Conservation (phyloP, 2,888 invertebrate species). For the Omphaloscelis lunosa region DNA sequence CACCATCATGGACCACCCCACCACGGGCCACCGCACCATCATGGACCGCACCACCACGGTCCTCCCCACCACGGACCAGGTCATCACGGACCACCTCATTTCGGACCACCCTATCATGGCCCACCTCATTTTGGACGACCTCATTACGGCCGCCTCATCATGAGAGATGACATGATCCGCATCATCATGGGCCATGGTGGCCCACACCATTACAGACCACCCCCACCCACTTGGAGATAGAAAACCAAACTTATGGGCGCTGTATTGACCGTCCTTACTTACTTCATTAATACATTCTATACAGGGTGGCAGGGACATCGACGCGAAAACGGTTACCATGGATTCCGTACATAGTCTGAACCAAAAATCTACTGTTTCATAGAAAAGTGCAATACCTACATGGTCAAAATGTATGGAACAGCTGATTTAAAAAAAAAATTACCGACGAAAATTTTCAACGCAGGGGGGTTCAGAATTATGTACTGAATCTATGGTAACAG, state of each 20-base stretch:
- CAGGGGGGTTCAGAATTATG: no score
- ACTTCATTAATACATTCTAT: slow-evolving; percentile 19
- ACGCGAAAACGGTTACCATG: no score
- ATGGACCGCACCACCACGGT: slow-evolving; percentile 36
- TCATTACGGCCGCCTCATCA: slow-evolving; percentile 40
- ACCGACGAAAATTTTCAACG: no score
- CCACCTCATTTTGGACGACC: background rate
- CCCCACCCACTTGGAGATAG: slow-evolving; percentile 47
- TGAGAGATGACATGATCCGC: no score
- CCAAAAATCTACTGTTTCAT: no score
- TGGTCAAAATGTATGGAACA: no score
- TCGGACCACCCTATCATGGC: slow-evolving; percentile 14
- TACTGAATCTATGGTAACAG: no score
- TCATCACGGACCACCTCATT: slow-evolving; percentile 33
- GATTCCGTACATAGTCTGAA: no score
- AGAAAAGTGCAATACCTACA: no score
- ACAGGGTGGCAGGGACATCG: no score
- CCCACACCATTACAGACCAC: slow-evolving; percentile 40
- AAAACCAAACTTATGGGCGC: no score
- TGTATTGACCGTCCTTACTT: background rate
- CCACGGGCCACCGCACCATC: slow-evolving; percentile 31
- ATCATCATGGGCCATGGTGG: slow-evolving; percentile 29
- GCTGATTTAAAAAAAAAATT: no score
- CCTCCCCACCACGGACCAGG: slow-evolving; percentile 9
- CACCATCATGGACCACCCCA: slow-evolving; percentile 55